Evolutionary conservation across 2,113 vertebrate species (phyloP), one percentile per base, ranked within the genome.

Genomic region (Parotia lawesii): DNA sequence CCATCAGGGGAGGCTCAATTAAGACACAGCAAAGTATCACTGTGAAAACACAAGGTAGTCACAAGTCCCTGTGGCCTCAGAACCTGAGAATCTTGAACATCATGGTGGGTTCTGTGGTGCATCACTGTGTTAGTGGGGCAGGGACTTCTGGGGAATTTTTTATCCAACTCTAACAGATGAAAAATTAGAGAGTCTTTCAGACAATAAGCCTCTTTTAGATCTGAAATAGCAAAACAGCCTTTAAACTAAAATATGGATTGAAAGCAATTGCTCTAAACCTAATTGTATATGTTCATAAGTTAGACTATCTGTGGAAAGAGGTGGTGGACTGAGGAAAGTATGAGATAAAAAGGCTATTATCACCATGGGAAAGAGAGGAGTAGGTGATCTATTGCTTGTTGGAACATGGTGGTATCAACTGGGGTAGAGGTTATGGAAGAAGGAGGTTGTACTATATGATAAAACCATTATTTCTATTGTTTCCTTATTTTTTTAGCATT

Each of bases 101-200:
- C 40, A 27, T 3, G 0, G 10, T 51, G 31, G 12, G 1, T 69
- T 60, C 35, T 82, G n/a, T 0, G 0, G 4, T 78, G 27, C 15
- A 44, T 51, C 2, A 1, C 24, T 61, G 14, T 37, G 17, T 54
- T 57, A 37, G 31, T 44, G 31, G 27, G n/a, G 14, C n/a, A 40
- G 9, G 20, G 9, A 5, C 35, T 91, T 84, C 40, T 61, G 28
- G 3, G 22, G 29, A 21, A 1, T 20, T 57, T 37, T 83, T 77
- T 88, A 61, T 9, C 29, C 19, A 33, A 0, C 2, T 42, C 45
- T 48, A 35, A 61, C 5, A 70, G 12, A 23, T 40, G 11, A 25
- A 61, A 76, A 73, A 31, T 50, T 50, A 72, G 22, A 54, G 69
- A 70, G 20, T 10, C 9, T 89, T 70, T 87, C 33, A 56, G 53